Evolutionary conservation across 2,888 invertebrate species (phyloP), one percentile per base, ranked within the genome.

Genomic region (Cetonia aurata): DNA sequence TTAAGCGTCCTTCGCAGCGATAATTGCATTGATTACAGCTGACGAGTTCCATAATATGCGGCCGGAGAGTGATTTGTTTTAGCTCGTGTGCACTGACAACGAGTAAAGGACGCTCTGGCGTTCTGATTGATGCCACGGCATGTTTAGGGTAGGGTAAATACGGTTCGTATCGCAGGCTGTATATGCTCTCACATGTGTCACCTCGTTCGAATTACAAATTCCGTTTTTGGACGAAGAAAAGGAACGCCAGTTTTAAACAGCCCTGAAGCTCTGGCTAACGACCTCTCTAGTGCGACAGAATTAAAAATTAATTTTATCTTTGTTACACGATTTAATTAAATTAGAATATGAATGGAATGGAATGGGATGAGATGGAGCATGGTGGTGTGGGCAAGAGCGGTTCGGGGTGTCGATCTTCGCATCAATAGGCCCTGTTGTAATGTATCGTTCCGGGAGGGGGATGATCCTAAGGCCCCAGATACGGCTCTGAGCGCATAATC

Each of bases 261-360:
- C 17, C 19, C 57, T 33, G 37, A 55, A 55, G 37, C 31, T n/a
- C n/a, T n/a, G 56, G 33, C 56, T 74, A 75, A 76, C 76, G 75
- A 75, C 72, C 72, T 72, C 68, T 50, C 55, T 65, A 68, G 70
- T 67, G 72, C 56, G 37, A 37, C 52, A 76, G 81, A 84, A 85
- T 84, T 85, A 84, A 85, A 85, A 84, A 84, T 84, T 84, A 85
- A 84, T 85, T 83, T 84, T 82, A 82, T 83, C 83, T 83, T 80
- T 80, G 79, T 82, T 80, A 83, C 83, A 83, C 82, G 80, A 69
- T 83, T 84, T 84, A 84, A 84, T 84, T 84, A 82, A 83, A 84
- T 82, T 83, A 67, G 71, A 71, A 71, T 71, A 71, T 62, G 68
- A 67, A 71, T 71, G 65, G 68, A 67, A 71, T 71, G 65, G 25